These are phyloP conservation scores for Pseudoips prasinana DNA, from an alignment of 2,888 invertebrate species.

Conservation along the genomic window DNA sequence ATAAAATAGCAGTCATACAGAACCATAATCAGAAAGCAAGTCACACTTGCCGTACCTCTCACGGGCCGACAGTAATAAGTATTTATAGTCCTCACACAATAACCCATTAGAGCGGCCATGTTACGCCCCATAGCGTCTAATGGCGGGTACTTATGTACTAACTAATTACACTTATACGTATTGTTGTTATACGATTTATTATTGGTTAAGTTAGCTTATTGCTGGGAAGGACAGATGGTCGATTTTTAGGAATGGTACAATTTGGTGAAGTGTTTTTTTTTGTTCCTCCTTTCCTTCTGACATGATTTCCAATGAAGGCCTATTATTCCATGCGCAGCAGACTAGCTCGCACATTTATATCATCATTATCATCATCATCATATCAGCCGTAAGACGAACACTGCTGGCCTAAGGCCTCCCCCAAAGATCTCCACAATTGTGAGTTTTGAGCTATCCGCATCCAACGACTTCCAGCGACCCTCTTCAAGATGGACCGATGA, in stretches of 20 bases:
- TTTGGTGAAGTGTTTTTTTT: neutral
- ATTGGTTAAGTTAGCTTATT: conserved; percentile 5
- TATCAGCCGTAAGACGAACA: no score
- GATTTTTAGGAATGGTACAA: neutral
- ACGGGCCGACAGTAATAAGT: conserved; percentile 48
- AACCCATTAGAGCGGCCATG: conserved; percentile 53
- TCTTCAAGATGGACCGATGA: no score
- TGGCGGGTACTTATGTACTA: conserved; percentile 31
- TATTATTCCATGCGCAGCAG: no score
- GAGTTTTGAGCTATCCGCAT: no score
- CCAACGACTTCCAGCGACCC: no score
- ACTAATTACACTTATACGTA: conserved; percentile 31
- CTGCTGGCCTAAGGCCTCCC: no score
- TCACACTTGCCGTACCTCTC: conserved; percentile 15
- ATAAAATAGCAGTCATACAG: no score
- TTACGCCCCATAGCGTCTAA: conserved; percentile 41
- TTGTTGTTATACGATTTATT: conserved; percentile 26
- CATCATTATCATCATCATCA: no score
- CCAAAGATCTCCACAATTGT: no score
- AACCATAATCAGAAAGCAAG: conserved; percentile 12
- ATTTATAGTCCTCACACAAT: conserved; percentile 59
- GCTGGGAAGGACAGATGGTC: neutral
- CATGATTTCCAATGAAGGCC: no score
- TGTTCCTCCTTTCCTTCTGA: no score
- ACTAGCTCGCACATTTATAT: no score